phyloP scores from a whole-genome alignment of 2,888 invertebrate species.

The Polydrusus cervinus region DNA sequence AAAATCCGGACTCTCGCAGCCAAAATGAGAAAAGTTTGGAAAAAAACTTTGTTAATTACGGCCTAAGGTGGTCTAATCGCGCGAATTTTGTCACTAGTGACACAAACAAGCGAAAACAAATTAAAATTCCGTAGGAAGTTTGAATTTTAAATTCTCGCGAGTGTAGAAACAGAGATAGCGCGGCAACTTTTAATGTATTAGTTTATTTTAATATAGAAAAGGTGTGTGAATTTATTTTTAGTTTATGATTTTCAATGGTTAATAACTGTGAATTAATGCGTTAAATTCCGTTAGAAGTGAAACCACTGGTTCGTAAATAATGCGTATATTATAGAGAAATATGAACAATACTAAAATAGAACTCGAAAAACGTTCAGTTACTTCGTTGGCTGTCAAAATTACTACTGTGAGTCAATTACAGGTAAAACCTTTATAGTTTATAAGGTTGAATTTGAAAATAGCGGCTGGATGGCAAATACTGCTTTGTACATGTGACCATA shows the following conservation, averaged over 20 bases:
- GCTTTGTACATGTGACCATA: no score
- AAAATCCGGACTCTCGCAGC: neutral
- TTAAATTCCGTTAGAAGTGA: no score
- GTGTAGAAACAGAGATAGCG: neutral
- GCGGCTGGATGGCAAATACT: no score
- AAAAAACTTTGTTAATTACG: constrained; percentile 22
- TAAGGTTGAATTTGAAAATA: no score
- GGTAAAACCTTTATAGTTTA: no score
- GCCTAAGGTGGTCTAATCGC: constrained; percentile 10
- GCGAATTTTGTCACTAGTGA: constrained; percentile 11
- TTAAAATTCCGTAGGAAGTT: neutral
- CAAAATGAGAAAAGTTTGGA: constrained; percentile 17
- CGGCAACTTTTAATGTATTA: neutral
- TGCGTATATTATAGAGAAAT: no score
- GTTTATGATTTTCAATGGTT: neutral
- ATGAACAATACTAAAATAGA: no score
- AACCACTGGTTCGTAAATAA: no score
- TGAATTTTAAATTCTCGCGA: neutral
- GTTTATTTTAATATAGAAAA: neutral
- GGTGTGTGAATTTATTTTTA: neutral
- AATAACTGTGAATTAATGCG: no score
- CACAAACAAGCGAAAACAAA: constrained; percentile 5
- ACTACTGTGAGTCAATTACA: no score
- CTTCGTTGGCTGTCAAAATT: no score
- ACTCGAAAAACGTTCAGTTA: no score